Evolutionary conservation across 2,888 invertebrate genomes (phyloP).

Genomic region (Lapara coniferarum): DNA sequence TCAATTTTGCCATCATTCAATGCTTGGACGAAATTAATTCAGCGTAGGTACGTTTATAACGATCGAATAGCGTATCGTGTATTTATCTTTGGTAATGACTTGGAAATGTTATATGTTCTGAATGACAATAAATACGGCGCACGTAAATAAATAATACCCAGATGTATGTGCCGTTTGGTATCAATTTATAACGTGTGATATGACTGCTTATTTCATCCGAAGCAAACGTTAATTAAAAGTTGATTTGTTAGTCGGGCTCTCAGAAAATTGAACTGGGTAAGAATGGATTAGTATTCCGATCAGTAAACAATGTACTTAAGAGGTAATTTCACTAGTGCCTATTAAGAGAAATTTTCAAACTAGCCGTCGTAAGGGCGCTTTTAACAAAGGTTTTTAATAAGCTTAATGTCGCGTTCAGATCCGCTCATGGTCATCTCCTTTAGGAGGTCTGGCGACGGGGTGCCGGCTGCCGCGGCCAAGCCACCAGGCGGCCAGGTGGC

Average conservation of each 20-base stretch:
- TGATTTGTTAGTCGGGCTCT: too few relatives aligned
- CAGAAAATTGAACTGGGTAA: too few relatives aligned
- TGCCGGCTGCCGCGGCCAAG: constrained; percentile 54
- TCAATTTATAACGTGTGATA: not conserved
- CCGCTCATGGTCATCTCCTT: constrained; percentile 20
- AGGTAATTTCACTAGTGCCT: too few relatives aligned
- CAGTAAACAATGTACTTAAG: too few relatives aligned
- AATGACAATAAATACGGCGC: constrained; percentile 71
- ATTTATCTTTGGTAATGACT: constrained; percentile 77
- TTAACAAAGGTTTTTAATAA: not conserved
- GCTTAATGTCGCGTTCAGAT: not conserved
- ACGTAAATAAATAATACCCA: constrained; percentile 57
- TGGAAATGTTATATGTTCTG: constrained; percentile 70
- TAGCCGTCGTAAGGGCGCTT: too few relatives aligned
- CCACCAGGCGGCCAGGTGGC: constrained; percentile 29
- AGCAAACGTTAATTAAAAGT: too few relatives aligned
- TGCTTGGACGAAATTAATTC: constrained; percentile 78
- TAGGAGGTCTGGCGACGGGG: constrained; percentile 55
- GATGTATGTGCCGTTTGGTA: not conserved
- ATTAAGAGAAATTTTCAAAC: too few relatives aligned
- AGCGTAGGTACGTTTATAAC: constrained; percentile 62
- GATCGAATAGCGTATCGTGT: constrained; percentile 50
- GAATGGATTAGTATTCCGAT: too few relatives aligned
- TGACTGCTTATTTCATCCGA: not conserved
- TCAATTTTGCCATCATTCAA: constrained; percentile 82